Evolutionary conservation across 2,797 vertebrate genomes (phyloP).

Genomic region (Lycodopsis pacificus): DNA sequence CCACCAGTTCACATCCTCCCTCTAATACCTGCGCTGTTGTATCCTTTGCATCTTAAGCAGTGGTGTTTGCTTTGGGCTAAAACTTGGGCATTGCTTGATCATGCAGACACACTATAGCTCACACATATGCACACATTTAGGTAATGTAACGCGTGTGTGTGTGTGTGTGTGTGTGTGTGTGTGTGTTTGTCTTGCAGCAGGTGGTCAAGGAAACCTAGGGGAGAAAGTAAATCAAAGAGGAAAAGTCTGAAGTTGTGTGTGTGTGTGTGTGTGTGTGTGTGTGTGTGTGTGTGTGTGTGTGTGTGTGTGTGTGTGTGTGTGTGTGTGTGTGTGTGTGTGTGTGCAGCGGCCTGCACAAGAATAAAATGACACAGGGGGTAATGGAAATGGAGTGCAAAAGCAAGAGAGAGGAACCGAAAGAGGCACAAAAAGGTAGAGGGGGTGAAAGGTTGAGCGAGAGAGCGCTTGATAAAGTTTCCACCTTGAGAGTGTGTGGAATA

Average conservation of each 20-base stretch:
- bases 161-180: too few relatives aligned
- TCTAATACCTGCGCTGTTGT: constrained; percentile 76
- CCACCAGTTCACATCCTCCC: constrained; percentile 80
- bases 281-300: neutral
- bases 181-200: constrained; percentile 28
- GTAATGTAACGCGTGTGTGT: constrained; percentile 6
- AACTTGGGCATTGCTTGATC: constrained; percentile 64
- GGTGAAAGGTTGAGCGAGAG: constrained; percentile 29
- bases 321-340: neutral
- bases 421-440: constrained; percentile 30
- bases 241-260: constrained; percentile 18
- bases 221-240: constrained; percentile 30
- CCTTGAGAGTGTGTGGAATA: constrained; percentile 63
- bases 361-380: constrained; percentile 19
- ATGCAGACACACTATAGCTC: constrained; percentile 39
- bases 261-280: neutral
- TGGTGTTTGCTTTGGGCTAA: constrained; percentile 64
- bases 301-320: neutral
- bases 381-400: constrained; percentile 37
- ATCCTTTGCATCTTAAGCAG: constrained; percentile 80
- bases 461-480: constrained; percentile 69
- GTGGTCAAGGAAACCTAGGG: constrained; percentile 3
- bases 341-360: neutral
- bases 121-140: constrained; percentile 20
- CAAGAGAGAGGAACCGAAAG: constrained; percentile 38